These are phyloP conservation scores for Caenorhabditis virilis DNA, from an alignment of 2,888 invertebrate species.

Conservation along the genomic window DNA sequence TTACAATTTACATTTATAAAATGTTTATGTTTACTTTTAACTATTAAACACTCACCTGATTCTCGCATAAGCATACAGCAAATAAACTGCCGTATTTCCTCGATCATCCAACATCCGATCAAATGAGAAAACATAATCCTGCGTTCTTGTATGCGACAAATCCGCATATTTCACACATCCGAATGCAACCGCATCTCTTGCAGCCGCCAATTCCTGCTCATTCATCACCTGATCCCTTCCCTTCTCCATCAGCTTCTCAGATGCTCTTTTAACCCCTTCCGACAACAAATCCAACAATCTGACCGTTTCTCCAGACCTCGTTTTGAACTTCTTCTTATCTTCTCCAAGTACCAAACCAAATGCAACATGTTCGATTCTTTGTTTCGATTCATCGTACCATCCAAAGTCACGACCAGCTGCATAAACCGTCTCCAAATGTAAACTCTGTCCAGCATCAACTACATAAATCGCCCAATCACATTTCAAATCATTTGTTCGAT, in stretches of 20 bases:
- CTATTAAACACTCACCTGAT: conserved; percentile 80
- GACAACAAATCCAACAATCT: conserved; percentile 84
- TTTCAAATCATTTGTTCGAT: conserved; percentile 75
- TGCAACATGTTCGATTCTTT: conserved; percentile 85
- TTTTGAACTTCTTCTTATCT: conserved; percentile 97
- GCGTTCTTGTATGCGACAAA: conserved; percentile 86
- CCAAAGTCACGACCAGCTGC: conserved; percentile 80
- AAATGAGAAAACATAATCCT: conserved; percentile 94
- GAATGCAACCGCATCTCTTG: conserved; percentile 83
- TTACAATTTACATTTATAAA: too few species aligned
- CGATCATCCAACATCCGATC: conserved; percentile 98
- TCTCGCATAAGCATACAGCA: conserved; percentile 90
- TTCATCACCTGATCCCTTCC: conserved; percentile 68
- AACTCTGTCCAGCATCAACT: conserved; percentile 87
- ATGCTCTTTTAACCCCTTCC: conserved; percentile 76
- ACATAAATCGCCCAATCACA: conserved; percentile 89
- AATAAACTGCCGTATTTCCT: conserved; percentile 97
- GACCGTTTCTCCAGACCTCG: conserved; percentile 93
- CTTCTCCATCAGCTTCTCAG: conserved; percentile 71
- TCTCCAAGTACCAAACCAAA: conserved; percentile 97
- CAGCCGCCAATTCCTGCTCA: conserved; percentile 53
- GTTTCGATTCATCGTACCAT: conserved; percentile 76
- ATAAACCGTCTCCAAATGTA: conserved; percentile 74
- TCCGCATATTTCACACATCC: conserved; percentile 99
- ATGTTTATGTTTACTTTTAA: too few species aligned